Percentiles rank a stretch among this genome's conserved stretches.
These are phyloP conservation scores for Andrena fulva DNA, from an alignment of 2,888 invertebrate species.

Conservation along the genomic window DNA sequence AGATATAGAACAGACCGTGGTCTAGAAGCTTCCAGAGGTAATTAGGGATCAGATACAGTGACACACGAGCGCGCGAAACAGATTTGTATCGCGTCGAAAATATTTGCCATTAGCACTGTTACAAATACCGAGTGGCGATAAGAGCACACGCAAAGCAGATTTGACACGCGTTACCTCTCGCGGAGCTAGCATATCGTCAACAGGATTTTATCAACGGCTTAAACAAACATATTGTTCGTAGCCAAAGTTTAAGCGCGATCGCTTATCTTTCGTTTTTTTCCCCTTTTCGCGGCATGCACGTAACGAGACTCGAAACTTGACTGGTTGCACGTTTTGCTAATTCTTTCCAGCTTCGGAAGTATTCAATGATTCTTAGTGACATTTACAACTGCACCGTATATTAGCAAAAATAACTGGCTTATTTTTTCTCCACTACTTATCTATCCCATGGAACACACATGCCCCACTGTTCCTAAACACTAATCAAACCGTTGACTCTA, in stretches of 20 bases:
- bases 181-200: neutral
- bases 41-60: constrained; percentile 9
- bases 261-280: neutral
- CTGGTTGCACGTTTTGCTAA: too few relatives aligned
- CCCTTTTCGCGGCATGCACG: too few relatives aligned
- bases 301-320: too few relatives aligned
- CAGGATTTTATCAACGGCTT: neutral
- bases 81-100: constrained; percentile 6
- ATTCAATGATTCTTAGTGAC: too few relatives aligned
- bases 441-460: neutral
- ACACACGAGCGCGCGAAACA: neutral
- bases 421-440: neutral
- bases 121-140: constrained; percentile 8
- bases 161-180: neutral
- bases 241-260: neutral
- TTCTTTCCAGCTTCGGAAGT: too few relatives aligned
- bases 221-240: constrained; percentile 9
- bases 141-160: neutral
- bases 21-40: neutral
- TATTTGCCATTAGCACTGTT: neutral
- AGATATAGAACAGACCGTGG: too few relatives aligned
- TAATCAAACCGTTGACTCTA: neutral
- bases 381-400: too few relatives aligned
- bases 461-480: neutral
- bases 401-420: too few relatives aligned